A percentile compares a stretch with the other conserved stretches of the same genome.
Evolutionary conservation across 2,888 invertebrate genomes (phyloP).

Genomic region (Mamestra brassicae): DNA sequence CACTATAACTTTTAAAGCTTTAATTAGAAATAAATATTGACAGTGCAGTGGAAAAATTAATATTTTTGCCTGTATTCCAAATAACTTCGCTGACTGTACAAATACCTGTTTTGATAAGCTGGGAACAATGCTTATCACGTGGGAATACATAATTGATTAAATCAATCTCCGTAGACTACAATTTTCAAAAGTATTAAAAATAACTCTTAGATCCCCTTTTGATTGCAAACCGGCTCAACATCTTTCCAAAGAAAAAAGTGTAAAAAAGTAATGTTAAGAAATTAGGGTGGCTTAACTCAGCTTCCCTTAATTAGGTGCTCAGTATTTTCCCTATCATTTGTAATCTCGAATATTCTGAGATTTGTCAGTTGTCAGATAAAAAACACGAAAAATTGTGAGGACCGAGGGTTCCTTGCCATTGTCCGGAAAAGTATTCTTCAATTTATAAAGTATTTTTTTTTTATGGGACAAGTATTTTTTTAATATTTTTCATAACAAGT

Average conservation of each 20-base stretch:
- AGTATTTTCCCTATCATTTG: conserved; percentile 70
- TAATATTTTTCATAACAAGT: neutral
- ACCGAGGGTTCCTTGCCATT: neutral
- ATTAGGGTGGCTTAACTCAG: conserved; percentile 66
- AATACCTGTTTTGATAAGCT: no score
- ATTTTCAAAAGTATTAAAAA: conserved; percentile 23
- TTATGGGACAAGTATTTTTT: no score
- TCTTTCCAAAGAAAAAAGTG: conserved; percentile 51
- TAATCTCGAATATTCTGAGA: conserved; percentile 65
- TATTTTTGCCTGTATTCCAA: no score
- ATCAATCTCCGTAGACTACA: conserved; percentile 11
- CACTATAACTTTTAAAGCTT: no score
- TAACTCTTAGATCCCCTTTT: conserved; percentile 21
- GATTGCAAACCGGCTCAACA: conserved; percentile 22
- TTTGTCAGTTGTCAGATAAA: conserved; percentile 55
- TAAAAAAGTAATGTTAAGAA: conserved; percentile 67
- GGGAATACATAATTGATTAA: neutral
- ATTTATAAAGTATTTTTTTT: conserved; percentile 25
- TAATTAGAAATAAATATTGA: no score
- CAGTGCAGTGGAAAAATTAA: no score
- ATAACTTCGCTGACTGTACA: no score
- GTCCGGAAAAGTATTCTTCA: neutral
- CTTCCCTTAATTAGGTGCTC: conserved; percentile 73
- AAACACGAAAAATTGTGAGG: conserved; percentile 10
- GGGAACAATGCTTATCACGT: neutral